A percentile compares a stretch with the other conserved stretches of the same genome.
phyloP scores from a whole-genome alignment of 2,888 invertebrate genomes.

The Sinodicranocentrus sp. region DNA sequence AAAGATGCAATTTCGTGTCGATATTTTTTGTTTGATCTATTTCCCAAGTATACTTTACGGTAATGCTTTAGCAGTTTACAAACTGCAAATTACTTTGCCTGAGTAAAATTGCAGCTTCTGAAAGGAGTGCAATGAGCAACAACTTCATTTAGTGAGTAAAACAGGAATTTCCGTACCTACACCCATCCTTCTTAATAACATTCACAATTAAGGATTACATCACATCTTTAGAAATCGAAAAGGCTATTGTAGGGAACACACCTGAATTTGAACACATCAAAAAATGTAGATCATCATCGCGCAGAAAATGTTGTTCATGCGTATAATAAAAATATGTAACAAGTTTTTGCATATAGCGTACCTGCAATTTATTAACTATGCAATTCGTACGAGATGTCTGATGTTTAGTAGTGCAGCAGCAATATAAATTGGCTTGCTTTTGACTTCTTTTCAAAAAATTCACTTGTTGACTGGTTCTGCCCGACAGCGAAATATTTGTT shows the following conservation, averaged over 20 bases:
- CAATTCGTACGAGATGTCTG: neutral
- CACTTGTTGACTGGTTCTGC: neutral
- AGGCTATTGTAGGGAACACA: conserved; percentile 15
- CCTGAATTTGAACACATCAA: conserved; percentile 27
- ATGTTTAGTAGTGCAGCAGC: neutral
- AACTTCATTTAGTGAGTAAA: too few species aligned
- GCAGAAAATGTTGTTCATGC: neutral
- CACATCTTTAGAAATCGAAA: neutral
- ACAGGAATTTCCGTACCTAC: neutral
- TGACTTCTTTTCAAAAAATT: neutral
- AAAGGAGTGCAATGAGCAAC: too few species aligned
- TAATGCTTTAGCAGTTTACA: too few species aligned
- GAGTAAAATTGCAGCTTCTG: too few species aligned
- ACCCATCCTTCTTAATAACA: neutral
- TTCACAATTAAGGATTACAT: neutral
- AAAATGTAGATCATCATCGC: conserved; percentile 29
- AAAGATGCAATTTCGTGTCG: too few species aligned
- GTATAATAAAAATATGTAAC: neutral
- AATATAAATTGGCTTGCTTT: neutral
- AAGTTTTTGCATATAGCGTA: neutral
- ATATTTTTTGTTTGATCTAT: too few species aligned
- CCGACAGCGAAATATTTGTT: neutral
- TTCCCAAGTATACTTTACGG: too few species aligned
- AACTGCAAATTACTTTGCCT: too few species aligned
- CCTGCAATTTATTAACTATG: neutral